These are phyloP conservation scores for Tethya wilhelma DNA, from an alignment of 37 sponge, comb jelly and placozoan species.

Conservation along the genomic window DNA sequence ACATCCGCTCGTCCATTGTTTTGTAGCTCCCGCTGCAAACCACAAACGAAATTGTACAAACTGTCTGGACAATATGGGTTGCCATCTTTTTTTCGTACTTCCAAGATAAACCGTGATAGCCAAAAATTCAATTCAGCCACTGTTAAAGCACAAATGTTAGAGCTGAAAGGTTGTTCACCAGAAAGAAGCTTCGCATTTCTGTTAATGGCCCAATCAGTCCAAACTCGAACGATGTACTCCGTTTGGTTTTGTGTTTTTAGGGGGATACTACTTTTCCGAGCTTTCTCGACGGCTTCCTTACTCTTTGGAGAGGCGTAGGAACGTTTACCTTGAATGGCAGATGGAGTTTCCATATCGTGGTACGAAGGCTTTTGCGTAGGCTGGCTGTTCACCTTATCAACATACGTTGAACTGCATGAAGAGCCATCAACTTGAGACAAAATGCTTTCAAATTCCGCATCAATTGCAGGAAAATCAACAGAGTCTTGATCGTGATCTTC, in stretches of 20 bases:
- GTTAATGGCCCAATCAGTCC: neutral
- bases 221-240: neutral
- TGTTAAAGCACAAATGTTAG: neutral
- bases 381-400: neutral
- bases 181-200: constrained; percentile 2
- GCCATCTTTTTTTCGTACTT: constrained; percentile 1
- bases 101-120: constrained; percentile 9
- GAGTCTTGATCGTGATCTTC: neutral
- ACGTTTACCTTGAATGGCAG: neutral
- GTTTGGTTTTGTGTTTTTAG: constrained; percentile 1
- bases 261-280: neutral
- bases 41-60: neutral
- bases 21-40: constrained; percentile 15
- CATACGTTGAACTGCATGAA: neutral
- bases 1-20: constrained; percentile 23
- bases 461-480: neutral
- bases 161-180: neutral
- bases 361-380: too few relatives aligned
- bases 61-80: neutral
- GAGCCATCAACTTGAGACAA: neutral
- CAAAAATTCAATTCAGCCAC: constrained; percentile 1
- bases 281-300: neutral
- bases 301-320: neutral
- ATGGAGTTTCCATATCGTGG: neutral
- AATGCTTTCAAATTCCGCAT: neutral